Conservation (phyloP, 2,797 vertebrate genomes). For the Dromococcyx pavoninus region DNA sequence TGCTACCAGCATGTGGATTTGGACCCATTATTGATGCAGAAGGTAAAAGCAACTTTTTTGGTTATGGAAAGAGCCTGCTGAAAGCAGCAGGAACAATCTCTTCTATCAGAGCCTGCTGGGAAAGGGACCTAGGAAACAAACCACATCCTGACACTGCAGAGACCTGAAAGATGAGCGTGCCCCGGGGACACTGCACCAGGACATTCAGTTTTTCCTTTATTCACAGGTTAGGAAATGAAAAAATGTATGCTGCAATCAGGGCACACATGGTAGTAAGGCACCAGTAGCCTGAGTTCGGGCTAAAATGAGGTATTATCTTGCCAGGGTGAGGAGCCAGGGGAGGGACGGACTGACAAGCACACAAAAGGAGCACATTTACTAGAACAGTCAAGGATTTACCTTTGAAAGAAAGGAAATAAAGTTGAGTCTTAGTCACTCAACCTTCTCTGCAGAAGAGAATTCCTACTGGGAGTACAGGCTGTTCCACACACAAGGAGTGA, state of each 20-base stretch:
- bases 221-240: background rate
- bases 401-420: background rate
- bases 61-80: background rate
- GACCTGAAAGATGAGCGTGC: background rate
- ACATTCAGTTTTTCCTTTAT: background rate
- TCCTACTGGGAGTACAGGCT: background rate
- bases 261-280: background rate
- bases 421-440: background rate
- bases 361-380: background rate
- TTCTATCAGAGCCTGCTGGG: background rate
- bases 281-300: background rate
- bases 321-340: background rate
- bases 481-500: background rate
- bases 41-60: background rate
- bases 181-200: background rate
- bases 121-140: background rate
- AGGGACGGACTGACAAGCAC: background rate
- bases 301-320: background rate
- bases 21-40: background rate
- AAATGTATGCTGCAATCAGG: background rate
- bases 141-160: background rate
- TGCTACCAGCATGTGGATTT: fast-evolving
- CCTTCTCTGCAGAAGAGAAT: background rate
- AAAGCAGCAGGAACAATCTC: background rate
- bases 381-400: background rate